phyloP scores from a whole-genome alignment of 2,113 vertebrate species.

The Hippocampus guttulatus region DNA sequence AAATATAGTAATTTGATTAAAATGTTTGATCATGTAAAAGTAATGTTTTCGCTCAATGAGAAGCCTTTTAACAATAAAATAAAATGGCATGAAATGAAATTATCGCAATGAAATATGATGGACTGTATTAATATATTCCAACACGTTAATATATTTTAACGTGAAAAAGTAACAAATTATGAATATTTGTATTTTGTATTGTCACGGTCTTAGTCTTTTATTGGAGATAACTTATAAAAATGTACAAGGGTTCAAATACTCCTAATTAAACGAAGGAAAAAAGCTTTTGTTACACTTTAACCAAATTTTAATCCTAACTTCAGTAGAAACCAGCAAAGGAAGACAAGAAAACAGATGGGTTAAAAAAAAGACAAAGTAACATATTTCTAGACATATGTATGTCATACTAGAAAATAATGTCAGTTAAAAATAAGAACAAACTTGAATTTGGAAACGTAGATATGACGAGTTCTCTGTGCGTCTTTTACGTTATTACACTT shows the following conservation, averaged over 20 bases:
- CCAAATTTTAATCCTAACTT: neutral
- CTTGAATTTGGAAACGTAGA: neutral
- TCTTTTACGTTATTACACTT: constrained; percentile 2
- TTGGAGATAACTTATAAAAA: neutral
- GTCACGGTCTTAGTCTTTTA: too few relatives aligned
- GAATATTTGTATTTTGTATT: neutral
- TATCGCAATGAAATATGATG: too few relatives aligned
- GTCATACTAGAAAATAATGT: neutral
- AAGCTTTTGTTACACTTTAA: neutral
- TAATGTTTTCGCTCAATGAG: neutral
- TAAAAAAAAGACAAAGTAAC: neutral
- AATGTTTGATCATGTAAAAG: neutral
- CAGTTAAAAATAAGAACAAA: neutral
- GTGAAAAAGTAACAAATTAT: neutral
- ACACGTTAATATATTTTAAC: neutral
- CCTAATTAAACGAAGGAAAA: neutral
- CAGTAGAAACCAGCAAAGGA: neutral
- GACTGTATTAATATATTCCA: too few relatives aligned
- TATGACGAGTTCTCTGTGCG: constrained; percentile 2
- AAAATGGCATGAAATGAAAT: too few relatives aligned
- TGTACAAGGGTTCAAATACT: neutral
- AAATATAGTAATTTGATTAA: neutral
- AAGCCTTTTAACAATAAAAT: neutral
- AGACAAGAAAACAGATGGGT: neutral
- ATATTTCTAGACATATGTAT: neutral